A percentile compares a stretch with the other conserved stretches of the same genome.
Conservation (phyloP, 2,888 invertebrate species). For the Mimumesa dahlbomi region DNA sequence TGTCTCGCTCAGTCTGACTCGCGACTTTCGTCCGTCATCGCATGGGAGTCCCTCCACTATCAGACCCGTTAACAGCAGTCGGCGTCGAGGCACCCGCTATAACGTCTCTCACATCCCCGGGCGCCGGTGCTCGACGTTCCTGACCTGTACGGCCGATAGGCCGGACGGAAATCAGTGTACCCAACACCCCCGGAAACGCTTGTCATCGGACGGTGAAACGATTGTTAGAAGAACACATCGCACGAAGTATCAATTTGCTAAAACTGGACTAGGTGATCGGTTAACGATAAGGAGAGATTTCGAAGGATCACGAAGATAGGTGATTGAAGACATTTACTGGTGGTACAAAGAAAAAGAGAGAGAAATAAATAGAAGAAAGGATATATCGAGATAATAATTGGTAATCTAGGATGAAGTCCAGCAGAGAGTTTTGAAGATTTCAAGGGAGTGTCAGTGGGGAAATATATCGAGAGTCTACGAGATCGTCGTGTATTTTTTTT, state of each 20-base stretch:
- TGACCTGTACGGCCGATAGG: slow-evolving; percentile 59
- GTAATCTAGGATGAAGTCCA: slow-evolving; percentile 8
- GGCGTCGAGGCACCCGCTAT: slow-evolving; percentile 75
- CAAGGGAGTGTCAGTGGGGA: slow-evolving; percentile 34
- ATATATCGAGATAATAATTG: too few relatives aligned
- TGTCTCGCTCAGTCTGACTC: slow-evolving; percentile 39
- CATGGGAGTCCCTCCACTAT: slow-evolving; percentile 71
- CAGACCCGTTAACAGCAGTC: slow-evolving; percentile 78
- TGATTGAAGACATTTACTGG: not conserved
- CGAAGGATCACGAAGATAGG: not conserved
- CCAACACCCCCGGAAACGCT: slow-evolving; percentile 37
- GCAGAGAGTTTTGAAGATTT: slow-evolving; percentile 3
- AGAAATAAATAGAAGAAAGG: too few relatives aligned
- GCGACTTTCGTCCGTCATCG: slow-evolving; percentile 74
- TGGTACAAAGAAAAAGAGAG: too few relatives aligned
- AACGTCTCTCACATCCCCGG: slow-evolving; percentile 69
- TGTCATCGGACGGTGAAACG: not conserved
- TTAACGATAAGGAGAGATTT: not conserved
- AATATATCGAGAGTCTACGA: not conserved
- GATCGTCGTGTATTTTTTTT: slow-evolving; percentile 22
- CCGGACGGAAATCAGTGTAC: slow-evolving; percentile 62
- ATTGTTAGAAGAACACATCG: too few relatives aligned
- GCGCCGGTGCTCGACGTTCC: slow-evolving; percentile 58
- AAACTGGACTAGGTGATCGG: not conserved
- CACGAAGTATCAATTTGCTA: too few relatives aligned